Conservation (phyloP, 2,797 vertebrate species). For the Perodicticus potto region DNA sequence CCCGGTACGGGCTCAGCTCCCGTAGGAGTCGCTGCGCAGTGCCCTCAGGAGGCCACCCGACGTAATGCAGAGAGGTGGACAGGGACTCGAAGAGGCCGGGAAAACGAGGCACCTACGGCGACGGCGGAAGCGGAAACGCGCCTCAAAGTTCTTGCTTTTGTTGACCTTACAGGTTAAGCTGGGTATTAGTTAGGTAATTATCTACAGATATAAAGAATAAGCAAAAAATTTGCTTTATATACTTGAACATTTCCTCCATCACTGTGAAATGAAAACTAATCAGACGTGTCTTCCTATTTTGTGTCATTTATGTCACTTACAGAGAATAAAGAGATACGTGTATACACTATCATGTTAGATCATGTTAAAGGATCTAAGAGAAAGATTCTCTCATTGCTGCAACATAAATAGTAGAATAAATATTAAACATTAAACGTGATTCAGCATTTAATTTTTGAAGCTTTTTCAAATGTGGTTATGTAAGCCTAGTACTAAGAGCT, state of each 20-base stretch:
- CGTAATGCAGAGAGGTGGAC: too few relatives aligned
- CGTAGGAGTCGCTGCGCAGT: too few relatives aligned
- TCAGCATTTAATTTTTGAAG: neutral
- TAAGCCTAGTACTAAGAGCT: constrained; percentile 24
- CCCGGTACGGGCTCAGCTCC: too few relatives aligned
- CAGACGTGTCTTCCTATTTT: neutral
- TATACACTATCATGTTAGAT: neutral
- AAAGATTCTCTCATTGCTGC: neutral
- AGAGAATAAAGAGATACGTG: neutral
- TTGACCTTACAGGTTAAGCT: neutral
- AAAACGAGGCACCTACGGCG: too few relatives aligned
- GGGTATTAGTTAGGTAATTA: constrained; percentile 20
- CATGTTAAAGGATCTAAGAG: neutral
- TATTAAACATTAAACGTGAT: constrained; percentile 45
- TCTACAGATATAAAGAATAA: neutral
- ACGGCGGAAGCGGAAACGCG: too few relatives aligned
- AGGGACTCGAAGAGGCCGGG: too few relatives aligned
- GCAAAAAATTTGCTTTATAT: neutral
- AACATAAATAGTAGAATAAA: constrained; percentile 31
- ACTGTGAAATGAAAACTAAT: constrained; percentile 5
- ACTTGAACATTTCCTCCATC: neutral
- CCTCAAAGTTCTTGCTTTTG: neutral
- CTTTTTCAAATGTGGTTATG: neutral
- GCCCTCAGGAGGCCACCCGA: too few relatives aligned
- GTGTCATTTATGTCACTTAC: neutral